Base-by-base conservation (phyloP, 1,140 invertebrate species). In the Planococcus citri region DNA sequence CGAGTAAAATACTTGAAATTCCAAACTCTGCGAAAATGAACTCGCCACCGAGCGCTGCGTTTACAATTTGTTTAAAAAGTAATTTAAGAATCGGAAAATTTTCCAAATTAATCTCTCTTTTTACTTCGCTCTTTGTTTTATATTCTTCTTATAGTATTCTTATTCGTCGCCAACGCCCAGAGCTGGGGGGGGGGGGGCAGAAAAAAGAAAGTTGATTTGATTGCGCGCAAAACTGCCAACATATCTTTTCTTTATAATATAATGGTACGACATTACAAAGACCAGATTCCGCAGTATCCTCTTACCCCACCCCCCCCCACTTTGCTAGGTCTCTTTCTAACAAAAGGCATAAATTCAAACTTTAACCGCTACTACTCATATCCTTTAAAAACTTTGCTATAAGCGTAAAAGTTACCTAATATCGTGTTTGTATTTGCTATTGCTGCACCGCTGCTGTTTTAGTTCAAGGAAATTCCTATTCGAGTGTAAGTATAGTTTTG, bases 251-350 rank as follows among this genome's bases (percentile, higher is more conserved):
- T 14, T 33, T n/a, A n/a, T n/a, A n/a, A n/a, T n/a, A n/a, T n/a
- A n/a, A n/a, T n/a, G n/a, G 12, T 33, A 20, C 41, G 41, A 51
- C 41, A 51, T 20, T 51, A 51, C 41, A 20, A 51, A 20, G 10
- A 51, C 41, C 41, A 51, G 41, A 51, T 51, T 51, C 41, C 41
- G 33, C 33, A 51, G 41, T n/a, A 51, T 51, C 41, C 41, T 51
- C 17, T n/a, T n/a, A n/a, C n/a, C n/a, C n/a, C n/a, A n/a, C n/a
- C n/a, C n/a, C n/a, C n/a, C n/a, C n/a, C n/a, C n/a, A n/a, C n/a
- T n/a, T n/a, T n/a, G n/a, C n/a, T n/a, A n/a, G n/a, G n/a, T n/a
- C n/a, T n/a, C n/a, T 51, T 3, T 33, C 29, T 3, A 51, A 51
- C 41, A 51, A 51, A 51, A 51, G 41, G 41, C 41, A 51, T 51